These are phyloP conservation scores for Ranitomeya variabilis DNA, from an alignment of 2,113 vertebrate species.

Conservation along the genomic window DNA sequence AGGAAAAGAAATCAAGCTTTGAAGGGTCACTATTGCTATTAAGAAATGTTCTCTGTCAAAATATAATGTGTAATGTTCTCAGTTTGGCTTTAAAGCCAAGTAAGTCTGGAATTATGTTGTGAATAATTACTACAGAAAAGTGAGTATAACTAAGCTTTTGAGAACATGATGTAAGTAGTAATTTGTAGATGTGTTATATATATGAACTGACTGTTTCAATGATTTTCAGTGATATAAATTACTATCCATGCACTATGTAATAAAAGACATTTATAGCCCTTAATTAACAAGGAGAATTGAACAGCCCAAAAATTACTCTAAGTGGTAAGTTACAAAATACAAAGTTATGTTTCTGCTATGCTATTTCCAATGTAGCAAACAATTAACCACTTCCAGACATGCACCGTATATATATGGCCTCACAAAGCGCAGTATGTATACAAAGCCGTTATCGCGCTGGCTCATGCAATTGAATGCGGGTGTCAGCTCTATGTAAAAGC, in stretches of 20 bases:
- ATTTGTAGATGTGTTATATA: constrained; percentile 4
- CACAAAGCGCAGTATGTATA: too few relatives aligned
- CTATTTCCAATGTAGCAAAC: too few relatives aligned
- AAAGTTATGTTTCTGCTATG: too few relatives aligned
- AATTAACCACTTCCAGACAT: too few relatives aligned
- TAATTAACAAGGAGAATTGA: background rate
- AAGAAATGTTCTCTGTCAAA: constrained; percentile 34
- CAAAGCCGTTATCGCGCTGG: too few relatives aligned
- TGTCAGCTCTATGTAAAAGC: too few relatives aligned
- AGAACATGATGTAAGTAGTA: constrained; percentile 28
- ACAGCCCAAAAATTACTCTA: background rate
- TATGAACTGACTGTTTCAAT: background rate
- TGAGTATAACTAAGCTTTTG: constrained; percentile 3
- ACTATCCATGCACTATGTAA: background rate
- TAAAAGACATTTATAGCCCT: background rate
- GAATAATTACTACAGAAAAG: constrained; percentile 38
- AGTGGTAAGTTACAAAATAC: background rate
- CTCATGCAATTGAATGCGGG: too few relatives aligned
- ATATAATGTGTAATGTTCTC: constrained; percentile 40
- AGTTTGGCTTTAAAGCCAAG: constrained; percentile 21
- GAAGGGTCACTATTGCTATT: constrained; percentile 21
- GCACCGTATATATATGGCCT: too few relatives aligned
- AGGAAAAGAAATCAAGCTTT: constrained; percentile 19
- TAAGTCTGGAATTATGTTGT: constrained; percentile 16
- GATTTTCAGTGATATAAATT: background rate